Base-by-base conservation (phyloP, 2,888 invertebrate genomes). In the Balanococcus diminutus region DNA sequence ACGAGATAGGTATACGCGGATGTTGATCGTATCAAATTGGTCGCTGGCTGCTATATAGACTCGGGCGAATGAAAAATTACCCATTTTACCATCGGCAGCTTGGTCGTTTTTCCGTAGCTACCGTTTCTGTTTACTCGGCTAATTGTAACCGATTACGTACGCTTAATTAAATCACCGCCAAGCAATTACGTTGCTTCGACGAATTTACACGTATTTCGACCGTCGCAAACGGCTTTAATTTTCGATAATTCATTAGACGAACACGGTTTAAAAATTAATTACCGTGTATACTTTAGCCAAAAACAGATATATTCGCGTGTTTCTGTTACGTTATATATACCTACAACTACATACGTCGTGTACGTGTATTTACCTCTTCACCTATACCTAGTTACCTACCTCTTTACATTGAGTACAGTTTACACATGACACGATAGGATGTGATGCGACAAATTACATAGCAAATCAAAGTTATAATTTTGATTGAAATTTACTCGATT, bases 121-220 rank as follows among this genome's bases (percentile, higher is more conserved):
- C 31, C 14, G 32, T 31, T 72, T 72, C 72, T 72, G 72, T 72
- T 72, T 72, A 72, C 72, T 28, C 32, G 72, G 72, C 72, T 72
- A 72, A 72, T 72, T 72, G 72, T 28, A 28, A 32, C 72, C 72
- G 72, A 72, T 72, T 72, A 72, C 32, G 72, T 61, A 61, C 61
- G 61, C 61, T 61, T 61, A 61, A 61, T 61, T 61, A 61, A 61
- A 61, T 61, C 61, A 61, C 61, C 61, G 19, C 61, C 46, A 14
- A n/a, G 46, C 22, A 61, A 72, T 72, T 72, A 72, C 72, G 32
- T 32, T 72, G 28, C 72, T 72, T 28, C 72, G 72, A n/a, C 31
- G 28, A 72, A n/a, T 72, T 32, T 72, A 32, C 32, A 72, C 61
- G 61, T 61, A 72, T 31, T 28, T 31, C 56, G 72, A 28, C 31